Percentiles rank a stretch among this genome's conserved stretches.
These are phyloP conservation scores for Neopelma chrysocephalum DNA, from an alignment of 2,797 vertebrate species.

Conservation along the genomic window DNA sequence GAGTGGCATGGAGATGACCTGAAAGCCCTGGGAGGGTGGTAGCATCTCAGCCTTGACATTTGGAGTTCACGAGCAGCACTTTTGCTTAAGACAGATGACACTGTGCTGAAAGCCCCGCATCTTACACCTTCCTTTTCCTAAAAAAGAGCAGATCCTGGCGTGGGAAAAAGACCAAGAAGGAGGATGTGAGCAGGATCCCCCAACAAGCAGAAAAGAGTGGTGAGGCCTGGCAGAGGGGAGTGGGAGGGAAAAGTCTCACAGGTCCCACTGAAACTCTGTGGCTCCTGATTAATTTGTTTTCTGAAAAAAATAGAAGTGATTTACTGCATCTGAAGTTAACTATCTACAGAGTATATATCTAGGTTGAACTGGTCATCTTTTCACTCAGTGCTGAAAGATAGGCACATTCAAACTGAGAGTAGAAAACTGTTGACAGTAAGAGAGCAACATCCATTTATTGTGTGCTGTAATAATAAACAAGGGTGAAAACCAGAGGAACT, in stretches of 20 bases:
- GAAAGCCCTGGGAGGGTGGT: neutral
- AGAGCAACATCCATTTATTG: neutral
- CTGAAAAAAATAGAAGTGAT: neutral
- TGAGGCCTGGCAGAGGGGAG: neutral
- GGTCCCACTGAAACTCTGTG: neutral
- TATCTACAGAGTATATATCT: neutral
- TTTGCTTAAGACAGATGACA: neutral
- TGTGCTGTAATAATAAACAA: neutral
- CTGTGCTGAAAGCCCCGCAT: neutral
- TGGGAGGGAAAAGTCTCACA: neutral
- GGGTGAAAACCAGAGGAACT: neutral
- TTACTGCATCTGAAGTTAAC: neutral
- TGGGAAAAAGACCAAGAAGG: neutral
- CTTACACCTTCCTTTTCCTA: neutral
- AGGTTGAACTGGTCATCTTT: neutral
- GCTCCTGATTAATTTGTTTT: neutral
- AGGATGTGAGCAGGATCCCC: neutral
- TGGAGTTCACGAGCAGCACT: neutral
- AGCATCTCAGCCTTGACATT: neutral
- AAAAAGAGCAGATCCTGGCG: neutral
- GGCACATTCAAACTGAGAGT: neutral
- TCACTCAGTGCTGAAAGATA: neutral
- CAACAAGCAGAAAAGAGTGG: neutral
- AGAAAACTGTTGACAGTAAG: neutral
- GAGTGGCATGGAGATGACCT: neutral